phyloP scores from a whole-genome alignment of 2,888 invertebrate genomes.

The Calameuta idolon region DNA sequence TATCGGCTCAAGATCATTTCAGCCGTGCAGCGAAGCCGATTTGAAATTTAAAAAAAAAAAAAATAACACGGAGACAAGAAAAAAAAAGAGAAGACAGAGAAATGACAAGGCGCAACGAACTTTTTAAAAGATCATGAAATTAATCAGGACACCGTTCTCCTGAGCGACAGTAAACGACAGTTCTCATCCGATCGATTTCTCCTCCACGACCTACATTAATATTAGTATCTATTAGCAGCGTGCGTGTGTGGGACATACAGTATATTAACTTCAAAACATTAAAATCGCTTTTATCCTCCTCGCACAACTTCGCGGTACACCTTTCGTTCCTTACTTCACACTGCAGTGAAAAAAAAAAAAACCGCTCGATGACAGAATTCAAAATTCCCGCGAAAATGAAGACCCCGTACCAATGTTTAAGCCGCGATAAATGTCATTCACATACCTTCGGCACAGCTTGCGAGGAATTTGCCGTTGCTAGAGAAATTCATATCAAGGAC shows the following conservation, averaged over 20 bases:
- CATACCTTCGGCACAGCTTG: conserved; percentile 87
- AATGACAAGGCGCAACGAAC: neutral
- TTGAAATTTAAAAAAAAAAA: neutral
- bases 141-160: neutral
- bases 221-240: conserved; percentile 38
- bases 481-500: conserved; percentile 85
- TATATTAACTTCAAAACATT: neutral
- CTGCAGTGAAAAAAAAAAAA: too few relatives aligned
- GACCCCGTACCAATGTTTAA: neutral
- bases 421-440: conserved; percentile 29
- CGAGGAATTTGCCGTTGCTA: conserved; percentile 86
- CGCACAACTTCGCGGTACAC: neutral
- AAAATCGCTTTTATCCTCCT: conserved; percentile 1
- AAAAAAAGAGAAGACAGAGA: neutral
- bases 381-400: neutral
- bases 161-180: conserved; percentile 1
- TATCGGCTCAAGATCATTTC: neutral
- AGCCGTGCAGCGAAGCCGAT: neutral
- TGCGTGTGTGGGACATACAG: neutral
- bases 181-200: conserved; percentile 36
- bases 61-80: neutral
- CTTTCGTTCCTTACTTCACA: neutral
- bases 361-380: too few relatives aligned
- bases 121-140: neutral
- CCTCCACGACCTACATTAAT: conserved; percentile 41